phyloP scores from a whole-genome alignment of 2,797 vertebrate species.

The Sarcoramphus papa region DNA sequence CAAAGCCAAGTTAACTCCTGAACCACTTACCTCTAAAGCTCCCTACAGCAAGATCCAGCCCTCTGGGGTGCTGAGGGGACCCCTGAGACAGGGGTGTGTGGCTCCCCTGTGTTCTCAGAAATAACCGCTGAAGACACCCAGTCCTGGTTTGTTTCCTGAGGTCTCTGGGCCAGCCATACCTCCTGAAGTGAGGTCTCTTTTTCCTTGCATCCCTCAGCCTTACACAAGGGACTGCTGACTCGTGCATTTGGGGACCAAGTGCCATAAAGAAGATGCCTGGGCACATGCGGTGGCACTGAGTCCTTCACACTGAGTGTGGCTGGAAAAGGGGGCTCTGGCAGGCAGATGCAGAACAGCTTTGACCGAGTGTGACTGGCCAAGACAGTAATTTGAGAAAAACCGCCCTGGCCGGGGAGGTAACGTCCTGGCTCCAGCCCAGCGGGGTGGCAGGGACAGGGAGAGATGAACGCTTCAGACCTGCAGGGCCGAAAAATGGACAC shows the following conservation, averaged over 20 bases:
- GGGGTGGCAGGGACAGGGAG: background rate
- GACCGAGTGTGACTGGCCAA: background rate
- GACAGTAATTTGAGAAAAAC: background rate
- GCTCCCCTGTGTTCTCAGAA: background rate
- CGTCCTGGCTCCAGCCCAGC: background rate
- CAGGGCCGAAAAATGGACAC: background rate
- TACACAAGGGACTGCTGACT: background rate
- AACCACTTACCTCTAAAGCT: background rate
- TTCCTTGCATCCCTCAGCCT: background rate
- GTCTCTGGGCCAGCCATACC: background rate
- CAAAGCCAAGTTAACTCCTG: background rate
- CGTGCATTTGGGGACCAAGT: background rate
- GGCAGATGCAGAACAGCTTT: background rate
- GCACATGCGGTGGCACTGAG: background rate
- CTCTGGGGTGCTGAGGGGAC: background rate
- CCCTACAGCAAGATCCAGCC: background rate
- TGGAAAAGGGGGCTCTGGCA: background rate
- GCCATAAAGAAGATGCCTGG: background rate
- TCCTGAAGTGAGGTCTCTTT: fast-evolving
- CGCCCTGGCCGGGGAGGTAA: background rate
- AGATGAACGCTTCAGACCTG: background rate
- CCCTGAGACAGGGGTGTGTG: too few relatives aligned
- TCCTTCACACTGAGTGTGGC: background rate
- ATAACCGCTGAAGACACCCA: background rate
- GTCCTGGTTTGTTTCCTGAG: background rate